Evolutionary conservation across 2,888 invertebrate genomes (phyloP).

Genomic region (Coecobrya sp.): DNA sequence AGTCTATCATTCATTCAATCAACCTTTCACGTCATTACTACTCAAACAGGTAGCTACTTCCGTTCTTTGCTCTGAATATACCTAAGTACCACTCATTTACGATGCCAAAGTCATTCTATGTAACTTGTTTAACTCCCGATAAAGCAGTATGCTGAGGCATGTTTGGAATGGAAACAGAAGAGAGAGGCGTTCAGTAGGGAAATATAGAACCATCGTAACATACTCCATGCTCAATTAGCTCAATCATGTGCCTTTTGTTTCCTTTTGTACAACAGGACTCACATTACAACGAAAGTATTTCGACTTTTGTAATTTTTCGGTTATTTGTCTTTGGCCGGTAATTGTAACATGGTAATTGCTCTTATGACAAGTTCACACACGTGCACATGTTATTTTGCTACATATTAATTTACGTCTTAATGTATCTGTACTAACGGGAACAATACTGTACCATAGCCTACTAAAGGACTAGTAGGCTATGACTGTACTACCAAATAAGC

Average conservation of each 20-base stretch:
- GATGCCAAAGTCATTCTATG: not conserved
- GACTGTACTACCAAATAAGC: no score
- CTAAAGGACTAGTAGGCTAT: no score
- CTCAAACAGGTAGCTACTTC: not conserved
- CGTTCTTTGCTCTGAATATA: not conserved
- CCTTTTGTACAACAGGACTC: not conserved
- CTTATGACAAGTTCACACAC: not conserved
- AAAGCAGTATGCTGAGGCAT: not conserved
- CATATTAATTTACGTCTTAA: not conserved
- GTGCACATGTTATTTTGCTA: not conserved
- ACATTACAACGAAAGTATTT: not conserved
- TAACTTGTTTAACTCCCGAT: not conserved
- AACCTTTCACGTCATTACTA: not conserved
- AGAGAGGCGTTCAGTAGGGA: not conserved
- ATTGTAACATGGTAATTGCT: no score
- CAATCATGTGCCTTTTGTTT: not conserved
- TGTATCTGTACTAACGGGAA: not conserved
- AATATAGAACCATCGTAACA: not conserved
- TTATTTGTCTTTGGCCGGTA: not conserved
- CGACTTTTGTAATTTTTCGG: not conserved
- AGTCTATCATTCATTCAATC: not conserved
- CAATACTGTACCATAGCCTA: no score
- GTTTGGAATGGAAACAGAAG: not conserved
- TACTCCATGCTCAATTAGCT: not conserved
- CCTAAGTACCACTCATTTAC: not conserved